Percentiles rank a stretch among this genome's conserved stretches.
Conservation (phyloP, 2,113 vertebrate genomes). For the Otus sunia region DNA sequence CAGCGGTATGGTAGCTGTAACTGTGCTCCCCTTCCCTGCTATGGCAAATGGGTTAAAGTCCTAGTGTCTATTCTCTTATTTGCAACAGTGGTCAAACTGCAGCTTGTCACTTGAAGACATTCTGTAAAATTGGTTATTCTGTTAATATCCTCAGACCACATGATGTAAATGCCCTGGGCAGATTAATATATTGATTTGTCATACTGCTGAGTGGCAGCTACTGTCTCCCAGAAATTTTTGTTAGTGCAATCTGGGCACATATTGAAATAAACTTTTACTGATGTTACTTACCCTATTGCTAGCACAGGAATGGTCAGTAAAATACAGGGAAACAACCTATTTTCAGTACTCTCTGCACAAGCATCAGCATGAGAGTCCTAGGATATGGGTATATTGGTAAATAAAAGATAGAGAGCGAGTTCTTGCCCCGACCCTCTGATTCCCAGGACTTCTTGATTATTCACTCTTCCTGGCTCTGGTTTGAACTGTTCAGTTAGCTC, state of each 20-base stretch:
- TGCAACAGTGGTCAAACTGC: not conserved
- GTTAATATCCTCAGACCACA: not conserved
- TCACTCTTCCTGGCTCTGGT: not conserved
- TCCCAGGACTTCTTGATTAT: not conserved
- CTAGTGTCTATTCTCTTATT: not conserved
- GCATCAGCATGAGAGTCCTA: not conserved
- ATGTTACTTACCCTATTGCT: not conserved
- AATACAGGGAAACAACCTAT: not conserved
- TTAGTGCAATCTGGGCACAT: not conserved
- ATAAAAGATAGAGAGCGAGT: not conserved
- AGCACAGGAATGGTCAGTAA: not conserved
- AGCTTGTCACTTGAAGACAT: not conserved
- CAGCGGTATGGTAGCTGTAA: not conserved
- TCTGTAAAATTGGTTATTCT: not conserved
- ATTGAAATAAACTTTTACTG: not conserved
- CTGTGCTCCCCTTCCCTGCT: not conserved
- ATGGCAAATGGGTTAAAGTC: not conserved
- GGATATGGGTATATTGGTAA: not conserved
- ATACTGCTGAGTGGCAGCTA: not conserved
- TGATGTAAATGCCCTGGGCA: not conserved
- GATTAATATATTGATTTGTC: not conserved
- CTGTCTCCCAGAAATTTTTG: not conserved
- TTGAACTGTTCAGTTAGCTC: not conserved
- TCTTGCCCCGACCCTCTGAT: not conserved
- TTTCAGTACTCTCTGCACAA: not conserved